Base-by-base conservation (phyloP, 2,888 invertebrate species). In the Lithophane semibrunnea region DNA sequence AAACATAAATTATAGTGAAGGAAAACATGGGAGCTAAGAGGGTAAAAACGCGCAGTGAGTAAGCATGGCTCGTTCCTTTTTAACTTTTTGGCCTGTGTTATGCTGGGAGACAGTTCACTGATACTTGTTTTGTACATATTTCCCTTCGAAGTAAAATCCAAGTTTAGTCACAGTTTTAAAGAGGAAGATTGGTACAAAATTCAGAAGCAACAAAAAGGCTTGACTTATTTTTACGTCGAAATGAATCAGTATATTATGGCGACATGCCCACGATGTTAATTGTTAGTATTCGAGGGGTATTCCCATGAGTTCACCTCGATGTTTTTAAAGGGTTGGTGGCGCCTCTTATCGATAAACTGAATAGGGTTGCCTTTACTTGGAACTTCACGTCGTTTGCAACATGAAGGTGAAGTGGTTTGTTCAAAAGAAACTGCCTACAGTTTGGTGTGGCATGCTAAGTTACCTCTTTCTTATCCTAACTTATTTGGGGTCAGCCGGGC, bases 281-380 rank as follows among this genome's bases (percentile, higher is more conserved):
- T 73, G 42, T 49, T 58, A 42, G 61, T 84, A 86, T 81, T 87
- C 85, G 84, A 77, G 86, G 92, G 89, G 88, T 82, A 89, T 88
- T 84, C 90, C 91, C 88, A 88, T 85, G 88, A 90, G 89, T 82
- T 88, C 84, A 82, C 61, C 60, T 70, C 37, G 42, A 61, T 86
- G 72, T 84, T 79, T 87, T 85, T 77, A 83, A 78, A 86, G 65
- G 80, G 74, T 74, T 67, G 72, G 56, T 82, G 86, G 86, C 79
- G 88, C 83, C 83, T 78, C 13, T 74, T 72, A 9, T 76, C 73
- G 73, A 72, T 84, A 85, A 83, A 80, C 54, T 21, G 1, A n/a
- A 13, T 70, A 85, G 79, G 87, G 86, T 60, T 86, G 81, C 63
- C 1, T 29, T 21, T 21, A 2, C 9, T n/a, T 60, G 2, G 21